Conservation (phyloP, 2,888 invertebrate species). For the Zele albiditarsus region DNA sequence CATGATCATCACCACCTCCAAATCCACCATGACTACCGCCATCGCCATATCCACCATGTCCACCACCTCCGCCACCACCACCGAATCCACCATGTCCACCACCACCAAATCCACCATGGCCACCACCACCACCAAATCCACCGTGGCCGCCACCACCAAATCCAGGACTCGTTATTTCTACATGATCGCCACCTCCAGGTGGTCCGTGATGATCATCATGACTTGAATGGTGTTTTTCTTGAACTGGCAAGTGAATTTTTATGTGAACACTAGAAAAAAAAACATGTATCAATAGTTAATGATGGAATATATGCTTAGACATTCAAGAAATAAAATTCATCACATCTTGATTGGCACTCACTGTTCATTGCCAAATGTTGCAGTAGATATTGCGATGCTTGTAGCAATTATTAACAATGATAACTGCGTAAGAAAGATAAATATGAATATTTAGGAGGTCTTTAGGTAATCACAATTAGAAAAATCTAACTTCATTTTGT, state of each 20-base stretch:
- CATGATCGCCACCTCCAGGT: conserved; percentile 48
- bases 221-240: conserved; percentile 59
- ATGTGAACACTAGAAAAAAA: conserved; percentile 62
- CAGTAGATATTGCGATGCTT: conserved; percentile 52
- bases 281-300: conserved; percentile 20
- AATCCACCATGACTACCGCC: conserved; percentile 23
- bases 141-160: conserved; percentile 48
- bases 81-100: conserved; percentile 37
- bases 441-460: conserved; percentile 7
- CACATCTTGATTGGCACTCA: conserved; percentile 51
- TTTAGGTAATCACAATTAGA: neutral
- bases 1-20: conserved; percentile 23
- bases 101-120: conserved; percentile 33
- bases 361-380: conserved; percentile 67
- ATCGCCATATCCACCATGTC: conserved; percentile 34
- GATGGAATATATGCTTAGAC: neutral
- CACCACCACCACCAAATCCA: conserved; percentile 50
- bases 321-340: neutral
- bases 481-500: too few relatives aligned
- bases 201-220: conserved; percentile 58
- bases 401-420: conserved; percentile 56
- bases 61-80: conserved; percentile 36
- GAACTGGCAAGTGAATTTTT: conserved; percentile 62
- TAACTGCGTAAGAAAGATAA: conserved; percentile 53
- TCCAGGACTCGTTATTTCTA: conserved; percentile 56